These are phyloP conservation scores for Liposcelis brunnea DNA, from an alignment of 2,888 invertebrate species.

Conservation along the genomic window DNA sequence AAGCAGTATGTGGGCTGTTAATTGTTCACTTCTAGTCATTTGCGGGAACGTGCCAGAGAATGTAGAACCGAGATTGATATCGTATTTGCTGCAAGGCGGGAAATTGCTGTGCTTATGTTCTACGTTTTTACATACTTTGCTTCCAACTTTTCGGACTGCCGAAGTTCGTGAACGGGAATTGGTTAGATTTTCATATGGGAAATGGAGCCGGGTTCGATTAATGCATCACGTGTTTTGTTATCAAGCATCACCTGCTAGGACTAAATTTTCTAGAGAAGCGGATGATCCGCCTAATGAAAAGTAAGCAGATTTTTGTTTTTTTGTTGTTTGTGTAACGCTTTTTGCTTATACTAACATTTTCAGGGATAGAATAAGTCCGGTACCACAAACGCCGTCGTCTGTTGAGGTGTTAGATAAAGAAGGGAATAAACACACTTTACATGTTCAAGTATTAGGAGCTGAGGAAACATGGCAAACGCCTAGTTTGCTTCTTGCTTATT, in stretches of 20 bases:
- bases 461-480: slow-evolving; percentile 82
- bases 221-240: slow-evolving; percentile 81
- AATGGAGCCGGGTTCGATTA: slow-evolving; percentile 69
- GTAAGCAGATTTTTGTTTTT: slow-evolving; percentile 18
- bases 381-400: slow-evolving; percentile 26
- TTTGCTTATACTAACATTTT: background rate
- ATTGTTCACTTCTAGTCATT: slow-evolving; percentile 53
- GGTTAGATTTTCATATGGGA: slow-evolving; percentile 65
- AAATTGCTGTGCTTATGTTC: slow-evolving; percentile 63
- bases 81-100: slow-evolving; percentile 53
- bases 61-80: slow-evolving; percentile 46
- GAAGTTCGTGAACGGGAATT: slow-evolving; percentile 71
- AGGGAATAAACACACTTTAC: slow-evolving; percentile 48
- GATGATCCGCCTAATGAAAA: slow-evolving; percentile 31
- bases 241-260: slow-evolving; percentile 67
- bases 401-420: slow-evolving; percentile 32
- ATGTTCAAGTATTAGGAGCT: slow-evolving; percentile 59
- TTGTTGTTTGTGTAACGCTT: slow-evolving; percentile 3
- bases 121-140: slow-evolving; percentile 55
- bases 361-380: slow-evolving; percentile 9
- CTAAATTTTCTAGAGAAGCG: slow-evolving; percentile 61
- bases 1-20: slow-evolving; percentile 41
- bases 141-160: slow-evolving; percentile 68
- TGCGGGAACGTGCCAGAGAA: slow-evolving; percentile 54
- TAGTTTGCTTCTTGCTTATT: slow-evolving; percentile 53